Evolutionary conservation across 2,797 vertebrate genomes (phyloP).

Genomic region (Neosalanx taihuensis): DNA sequence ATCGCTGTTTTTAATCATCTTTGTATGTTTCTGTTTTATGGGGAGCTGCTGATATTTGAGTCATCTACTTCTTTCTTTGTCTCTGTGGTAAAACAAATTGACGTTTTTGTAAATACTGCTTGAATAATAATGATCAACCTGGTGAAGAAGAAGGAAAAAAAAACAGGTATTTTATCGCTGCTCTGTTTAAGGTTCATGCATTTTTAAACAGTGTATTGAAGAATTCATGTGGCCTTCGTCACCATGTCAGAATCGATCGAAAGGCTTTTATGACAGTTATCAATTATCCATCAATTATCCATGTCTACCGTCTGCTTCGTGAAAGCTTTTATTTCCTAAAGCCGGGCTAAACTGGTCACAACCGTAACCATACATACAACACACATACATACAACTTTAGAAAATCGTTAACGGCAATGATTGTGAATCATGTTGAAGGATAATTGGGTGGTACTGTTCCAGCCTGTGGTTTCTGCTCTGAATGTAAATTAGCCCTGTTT

Average conservation of each 20-base stretch:
- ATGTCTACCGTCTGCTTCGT: constrained; percentile 11
- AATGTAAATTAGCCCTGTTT: constrained; percentile 5
- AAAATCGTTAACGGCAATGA: not conserved
- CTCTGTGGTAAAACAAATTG: too few relatives aligned
- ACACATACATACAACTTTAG: too few relatives aligned
- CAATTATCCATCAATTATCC: not conserved
- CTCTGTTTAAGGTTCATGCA: constrained; percentile 20
- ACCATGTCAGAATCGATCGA: constrained; percentile 25
- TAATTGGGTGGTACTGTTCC: not conserved
- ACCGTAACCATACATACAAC: too few relatives aligned
- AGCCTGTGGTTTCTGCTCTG: not conserved
- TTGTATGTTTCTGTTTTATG: not conserved
- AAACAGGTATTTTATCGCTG: constrained; percentile 22
- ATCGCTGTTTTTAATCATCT: not conserved
- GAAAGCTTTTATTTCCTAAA: too few relatives aligned
- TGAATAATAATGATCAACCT: constrained; percentile 29
- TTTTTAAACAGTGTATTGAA: constrained; percentile 43
- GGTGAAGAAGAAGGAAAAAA: not conserved
- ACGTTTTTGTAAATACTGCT: not conserved
- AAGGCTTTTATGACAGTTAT: constrained; percentile 9
- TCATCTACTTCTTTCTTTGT: not conserved
- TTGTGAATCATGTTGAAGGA: not conserved
- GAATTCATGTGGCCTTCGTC: constrained; percentile 37
- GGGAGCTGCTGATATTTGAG: not conserved
- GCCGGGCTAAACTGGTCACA: too few relatives aligned